A percentile compares a stretch with the other conserved stretches of the same genome.
These are phyloP conservation scores for Spilarctia lutea DNA, from an alignment of 2,888 invertebrate genomes.

Conservation along the genomic window DNA sequence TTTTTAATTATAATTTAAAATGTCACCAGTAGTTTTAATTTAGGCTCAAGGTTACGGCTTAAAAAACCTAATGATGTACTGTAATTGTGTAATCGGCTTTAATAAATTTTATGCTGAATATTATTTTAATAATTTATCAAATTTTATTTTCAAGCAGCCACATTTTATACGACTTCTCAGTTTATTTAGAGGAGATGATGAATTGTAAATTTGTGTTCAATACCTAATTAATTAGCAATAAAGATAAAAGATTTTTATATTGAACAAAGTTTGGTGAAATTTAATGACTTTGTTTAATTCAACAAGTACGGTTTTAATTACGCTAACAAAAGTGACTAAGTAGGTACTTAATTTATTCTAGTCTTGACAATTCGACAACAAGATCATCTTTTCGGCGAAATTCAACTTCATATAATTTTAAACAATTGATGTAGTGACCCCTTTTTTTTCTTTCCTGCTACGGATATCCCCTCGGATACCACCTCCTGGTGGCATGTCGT, in stretches of 20 bases:
- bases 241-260: neutral
- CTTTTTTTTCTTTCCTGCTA: no score
- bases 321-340: neutral
- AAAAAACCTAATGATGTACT: neutral
- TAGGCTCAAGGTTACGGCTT: no score
- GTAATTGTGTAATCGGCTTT: neutral
- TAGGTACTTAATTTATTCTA: neutral
- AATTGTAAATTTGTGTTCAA: neutral
- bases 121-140: neutral
- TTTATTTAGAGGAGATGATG: neutral
- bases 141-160: neutral
- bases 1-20: neutral
- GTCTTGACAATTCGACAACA: neutral
- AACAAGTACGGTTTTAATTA: neutral
- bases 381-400: neutral
- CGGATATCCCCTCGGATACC: no score
- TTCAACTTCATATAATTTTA: neutral
- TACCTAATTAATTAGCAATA: no score
- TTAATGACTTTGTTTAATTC: neutral
- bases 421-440: no score
- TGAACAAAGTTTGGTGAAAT: neutral
- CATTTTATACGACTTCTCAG: neutral
- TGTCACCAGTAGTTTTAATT: neutral
- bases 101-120: neutral
- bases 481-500: no score